Conservation (phyloP, 2,888 invertebrate species). For the Aphidius colemani region DNA sequence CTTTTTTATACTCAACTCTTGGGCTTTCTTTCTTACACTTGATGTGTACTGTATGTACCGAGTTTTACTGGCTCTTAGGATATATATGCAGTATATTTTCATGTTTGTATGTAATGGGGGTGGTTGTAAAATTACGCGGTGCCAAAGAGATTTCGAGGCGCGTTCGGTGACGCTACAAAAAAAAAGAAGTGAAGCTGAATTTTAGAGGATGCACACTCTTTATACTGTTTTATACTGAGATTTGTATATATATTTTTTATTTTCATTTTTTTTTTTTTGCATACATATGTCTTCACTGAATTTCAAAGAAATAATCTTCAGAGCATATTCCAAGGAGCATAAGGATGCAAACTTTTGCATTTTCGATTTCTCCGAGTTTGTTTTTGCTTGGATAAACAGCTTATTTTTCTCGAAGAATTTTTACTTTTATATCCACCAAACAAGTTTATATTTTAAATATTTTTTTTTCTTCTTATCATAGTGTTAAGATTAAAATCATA, state of each 20-base stretch:
- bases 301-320: too few relatives aligned
- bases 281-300: background rate
- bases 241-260: too few relatives aligned
- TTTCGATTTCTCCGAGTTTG: slow-evolving; percentile 24
- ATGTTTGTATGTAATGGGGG: slow-evolving; percentile 26
- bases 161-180: slow-evolving; percentile 17
- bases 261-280: background rate
- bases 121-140: slow-evolving; percentile 15
- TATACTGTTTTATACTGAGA: too few relatives aligned
- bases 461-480: too few relatives aligned
- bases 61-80: slow-evolving; percentile 5
- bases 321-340: background rate
- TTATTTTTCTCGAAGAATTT: slow-evolving; percentile 12
- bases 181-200: too few relatives aligned
- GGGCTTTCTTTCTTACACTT: slow-evolving; percentile 22
- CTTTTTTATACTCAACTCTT: slow-evolving; percentile 10
- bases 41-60: slow-evolving; percentile 10
- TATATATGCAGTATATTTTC: background rate
- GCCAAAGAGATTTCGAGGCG: slow-evolving; percentile 12
- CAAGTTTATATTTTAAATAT: too few relatives aligned
- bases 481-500: too few relatives aligned
- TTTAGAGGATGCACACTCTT: too few relatives aligned
- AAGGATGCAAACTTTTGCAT: slow-evolving; percentile 21
- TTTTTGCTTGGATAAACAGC: slow-evolving; percentile 26
- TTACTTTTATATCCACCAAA: too few relatives aligned